Evolutionary conservation across 2,797 vertebrate species (phyloP), one percentile per base, ranked within the genome.

Genomic region (Peromyscus nudipes): DNA sequence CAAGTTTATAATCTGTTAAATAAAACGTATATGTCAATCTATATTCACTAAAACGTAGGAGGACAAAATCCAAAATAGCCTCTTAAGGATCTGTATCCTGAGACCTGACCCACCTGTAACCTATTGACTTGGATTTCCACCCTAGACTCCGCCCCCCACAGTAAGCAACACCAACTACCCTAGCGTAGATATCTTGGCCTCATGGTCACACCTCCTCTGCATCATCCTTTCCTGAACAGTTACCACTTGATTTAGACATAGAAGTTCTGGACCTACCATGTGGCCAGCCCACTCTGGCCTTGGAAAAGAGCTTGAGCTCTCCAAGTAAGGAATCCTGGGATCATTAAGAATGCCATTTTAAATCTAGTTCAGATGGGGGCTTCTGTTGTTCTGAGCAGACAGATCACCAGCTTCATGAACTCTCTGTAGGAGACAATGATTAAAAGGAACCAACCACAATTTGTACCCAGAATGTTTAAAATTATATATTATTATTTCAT

Each of bases 1-100:
- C 34, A 82, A 65, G 34, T 49, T 95, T 92, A 80, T 40, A 89
- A 55, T 75, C 62, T 75, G 4, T 87, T 80, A 77, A 91, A 64
- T 21, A 92, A 49, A 84, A 16, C 37, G 49, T 65, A 16, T 12
- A 13, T 71, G 21, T 55, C n/a, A 62, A 46, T 4, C 40, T 88
- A 34, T 60, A 34, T 64, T 95, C 62, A 52, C 91, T n/a, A 37
- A 67, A 82, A 89, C 34, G 23, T 77, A 67, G 55, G 17, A 83
- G 21, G 34, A 81, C 37, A 60, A 62, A 91, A 34, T 84, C 11
- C 14, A 60, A 65, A 55, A n/a, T n/a, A 65, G 71, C 71, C n/a
- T 95, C 11, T 67, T 76, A 23, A 55, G 0, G 27, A 43, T 25
- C 71, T 91, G 62, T 90, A 67, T 21, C 23, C 73, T 80, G 34